A percentile compares a stretch with the other conserved stretches of the same genome.
These are phyloP conservation scores for Lucilia cuprina DNA, from an alignment of 1,140 invertebrate species.

Conservation along the genomic window DNA sequence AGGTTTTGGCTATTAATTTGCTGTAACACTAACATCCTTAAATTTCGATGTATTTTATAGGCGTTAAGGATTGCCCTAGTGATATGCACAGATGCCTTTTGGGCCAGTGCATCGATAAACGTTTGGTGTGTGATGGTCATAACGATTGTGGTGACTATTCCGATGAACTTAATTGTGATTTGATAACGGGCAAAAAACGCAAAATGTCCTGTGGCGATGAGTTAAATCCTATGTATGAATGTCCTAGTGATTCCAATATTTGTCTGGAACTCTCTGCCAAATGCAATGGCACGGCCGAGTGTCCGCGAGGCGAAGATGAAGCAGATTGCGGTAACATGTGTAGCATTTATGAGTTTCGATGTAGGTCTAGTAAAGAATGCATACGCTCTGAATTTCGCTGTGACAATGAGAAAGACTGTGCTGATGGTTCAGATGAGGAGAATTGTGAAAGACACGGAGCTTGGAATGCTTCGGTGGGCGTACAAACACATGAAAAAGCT, in stretches of 20 bases:
- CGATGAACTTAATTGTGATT: constrained; percentile 64
- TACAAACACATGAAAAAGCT: constrained; percentile 25
- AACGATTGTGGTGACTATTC: constrained; percentile 67
- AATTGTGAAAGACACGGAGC: constrained; percentile 64
- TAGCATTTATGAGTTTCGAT: constrained; percentile 66
- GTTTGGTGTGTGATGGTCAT: constrained; percentile 64
- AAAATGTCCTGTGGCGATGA: constrained; percentile 46
- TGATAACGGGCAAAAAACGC: neutral
- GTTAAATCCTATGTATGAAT: constrained; percentile 64
- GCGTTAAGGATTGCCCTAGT: constrained; percentile 46
- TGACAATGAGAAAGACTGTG: constrained; percentile 72
- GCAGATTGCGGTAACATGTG: constrained; percentile 64
- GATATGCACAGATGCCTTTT: constrained; percentile 64
- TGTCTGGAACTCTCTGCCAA: constrained; percentile 62
- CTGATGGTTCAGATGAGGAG: constrained; percentile 70
- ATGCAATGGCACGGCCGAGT: constrained; percentile 76
- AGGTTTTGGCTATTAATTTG: constrained; percentile 43
- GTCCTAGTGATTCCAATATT: constrained; percentile 66
- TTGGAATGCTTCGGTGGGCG: constrained; percentile 8
- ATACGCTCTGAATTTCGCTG: constrained; percentile 71
- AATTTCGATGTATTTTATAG: constrained; percentile 1
- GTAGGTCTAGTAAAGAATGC: constrained; percentile 64
- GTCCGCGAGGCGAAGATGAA: constrained; percentile 74
- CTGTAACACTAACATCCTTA: too few species aligned
- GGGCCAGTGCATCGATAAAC: constrained; percentile 63